Percentiles rank a stretch among this genome's conserved stretches.
These are phyloP conservation scores for Onychostruthus taczanowskii DNA, from an alignment of 2,113 vertebrate genomes.

Conservation along the genomic window DNA sequence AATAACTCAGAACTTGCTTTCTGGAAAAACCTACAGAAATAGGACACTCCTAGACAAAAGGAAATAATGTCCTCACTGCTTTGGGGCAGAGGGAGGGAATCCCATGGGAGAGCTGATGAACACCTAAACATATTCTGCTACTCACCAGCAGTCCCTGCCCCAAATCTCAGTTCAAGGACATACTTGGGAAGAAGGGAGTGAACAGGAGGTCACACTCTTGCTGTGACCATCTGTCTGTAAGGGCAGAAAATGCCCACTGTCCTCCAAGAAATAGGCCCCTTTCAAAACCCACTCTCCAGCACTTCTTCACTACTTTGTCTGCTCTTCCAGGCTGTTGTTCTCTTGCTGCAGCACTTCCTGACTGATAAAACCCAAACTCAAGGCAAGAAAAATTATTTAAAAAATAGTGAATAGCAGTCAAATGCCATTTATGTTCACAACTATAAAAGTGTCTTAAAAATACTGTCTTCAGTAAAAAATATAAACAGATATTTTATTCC, in stretches of 20 bases:
- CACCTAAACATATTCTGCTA: background rate
- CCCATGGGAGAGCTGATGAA: background rate
- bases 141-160: background rate
- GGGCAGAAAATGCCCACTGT: background rate
- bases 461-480: conserved; percentile 49
- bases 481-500: conserved; percentile 15
- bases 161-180: background rate
- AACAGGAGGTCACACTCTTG: background rate
- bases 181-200: background rate
- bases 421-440: background rate
- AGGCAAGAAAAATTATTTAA: background rate
- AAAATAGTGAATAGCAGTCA: conserved; percentile 4
- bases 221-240: background rate
- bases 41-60: background rate
- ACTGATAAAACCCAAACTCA: conserved; percentile 15
- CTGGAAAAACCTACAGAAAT: background rate
- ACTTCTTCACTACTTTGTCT: background rate
- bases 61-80: background rate
- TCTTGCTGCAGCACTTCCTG: background rate
- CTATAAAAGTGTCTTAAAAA: conserved; percentile 52
- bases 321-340: background rate
- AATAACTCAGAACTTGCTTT: background rate
- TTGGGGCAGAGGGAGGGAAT: background rate
- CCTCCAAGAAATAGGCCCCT: background rate
- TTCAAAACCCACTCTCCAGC: background rate